Conservation (phyloP, 2,113 vertebrate genomes). For the Syrmaticus mikado region DNA sequence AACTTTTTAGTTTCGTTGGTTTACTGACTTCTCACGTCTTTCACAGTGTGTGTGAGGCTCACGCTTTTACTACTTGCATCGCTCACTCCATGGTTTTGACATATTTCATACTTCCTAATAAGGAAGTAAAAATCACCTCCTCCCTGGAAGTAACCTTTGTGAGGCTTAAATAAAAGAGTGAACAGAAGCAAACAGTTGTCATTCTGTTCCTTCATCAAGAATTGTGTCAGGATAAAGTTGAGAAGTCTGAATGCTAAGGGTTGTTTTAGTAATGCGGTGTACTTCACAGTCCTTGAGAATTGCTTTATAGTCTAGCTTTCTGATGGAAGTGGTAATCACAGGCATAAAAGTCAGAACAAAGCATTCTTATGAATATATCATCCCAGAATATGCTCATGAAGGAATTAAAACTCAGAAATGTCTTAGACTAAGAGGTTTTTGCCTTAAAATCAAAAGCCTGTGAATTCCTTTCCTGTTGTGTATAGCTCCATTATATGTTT, state of each 20-base stretch:
- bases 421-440: background rate
- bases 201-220: background rate
- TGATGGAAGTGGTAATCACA: background rate
- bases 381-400: background rate
- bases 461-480: background rate
- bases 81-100: background rate
- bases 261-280: background rate
- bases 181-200: background rate
- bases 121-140: background rate
- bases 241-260: background rate
- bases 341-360: conserved; percentile 6
- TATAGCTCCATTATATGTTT: background rate
- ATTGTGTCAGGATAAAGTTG: background rate
- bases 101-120: background rate
- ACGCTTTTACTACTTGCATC: background rate
- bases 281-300: conserved; percentile 12
- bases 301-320: background rate
- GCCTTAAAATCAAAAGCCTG: background rate
- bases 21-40: background rate
- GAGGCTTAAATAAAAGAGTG: background rate
- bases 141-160: background rate
- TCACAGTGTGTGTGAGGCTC: background rate
- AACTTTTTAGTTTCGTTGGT: background rate
- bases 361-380: background rate
- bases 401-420: background rate